A percentile compares a stretch with the other conserved stretches of the same genome.
phyloP scores from a whole-genome alignment of 2,888 invertebrate genomes.

The Scaptodrosophila latifasciaeformis region DNA sequence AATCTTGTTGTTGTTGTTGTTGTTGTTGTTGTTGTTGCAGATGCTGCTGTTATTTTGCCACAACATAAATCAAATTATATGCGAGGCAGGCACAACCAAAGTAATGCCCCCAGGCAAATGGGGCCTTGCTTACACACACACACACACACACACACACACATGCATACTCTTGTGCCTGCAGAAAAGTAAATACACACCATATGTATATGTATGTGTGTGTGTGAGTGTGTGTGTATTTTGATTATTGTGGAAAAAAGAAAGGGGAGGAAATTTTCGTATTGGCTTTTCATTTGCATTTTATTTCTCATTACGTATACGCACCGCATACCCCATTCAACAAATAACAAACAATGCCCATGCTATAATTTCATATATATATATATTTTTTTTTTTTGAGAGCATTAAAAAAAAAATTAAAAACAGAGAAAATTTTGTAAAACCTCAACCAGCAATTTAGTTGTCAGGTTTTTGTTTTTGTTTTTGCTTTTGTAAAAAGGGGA shows the following conservation, averaged over 20 bases:
- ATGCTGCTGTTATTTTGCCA: slow-evolving; percentile 46
- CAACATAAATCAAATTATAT: slow-evolving; percentile 51
- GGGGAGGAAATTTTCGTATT: too few relatives aligned
- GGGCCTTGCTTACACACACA: slow-evolving; percentile 8
- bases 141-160: slow-evolving; percentile 13
- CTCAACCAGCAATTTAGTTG: too few relatives aligned
- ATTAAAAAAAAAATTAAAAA: too few relatives aligned
- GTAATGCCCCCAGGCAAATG: too few relatives aligned
- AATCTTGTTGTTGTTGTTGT: not conserved
- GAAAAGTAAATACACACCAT: not conserved
- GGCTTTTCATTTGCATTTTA: slow-evolving; percentile 49
- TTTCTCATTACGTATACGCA: slow-evolving; percentile 9
- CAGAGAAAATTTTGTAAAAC: too few relatives aligned
- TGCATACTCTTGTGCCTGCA: too few relatives aligned
- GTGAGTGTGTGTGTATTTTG: slow-evolving; percentile 18
- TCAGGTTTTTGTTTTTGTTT: slow-evolving; percentile 1
- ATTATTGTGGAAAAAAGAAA: too few relatives aligned
- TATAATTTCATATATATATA: too few relatives aligned
- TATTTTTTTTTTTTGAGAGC: too few relatives aligned
- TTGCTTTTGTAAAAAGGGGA: not conserved
- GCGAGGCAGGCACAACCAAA: slow-evolving; percentile 13
- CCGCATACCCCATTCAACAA: too few relatives aligned
- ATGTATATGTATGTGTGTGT: slow-evolving; percentile 8
- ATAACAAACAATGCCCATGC: too few relatives aligned
- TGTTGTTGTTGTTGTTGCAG: slow-evolving; percentile 11